These are phyloP conservation scores for Pseudeuparius sepicola DNA, from an alignment of 2,888 invertebrate genomes.

Conservation along the genomic window DNA sequence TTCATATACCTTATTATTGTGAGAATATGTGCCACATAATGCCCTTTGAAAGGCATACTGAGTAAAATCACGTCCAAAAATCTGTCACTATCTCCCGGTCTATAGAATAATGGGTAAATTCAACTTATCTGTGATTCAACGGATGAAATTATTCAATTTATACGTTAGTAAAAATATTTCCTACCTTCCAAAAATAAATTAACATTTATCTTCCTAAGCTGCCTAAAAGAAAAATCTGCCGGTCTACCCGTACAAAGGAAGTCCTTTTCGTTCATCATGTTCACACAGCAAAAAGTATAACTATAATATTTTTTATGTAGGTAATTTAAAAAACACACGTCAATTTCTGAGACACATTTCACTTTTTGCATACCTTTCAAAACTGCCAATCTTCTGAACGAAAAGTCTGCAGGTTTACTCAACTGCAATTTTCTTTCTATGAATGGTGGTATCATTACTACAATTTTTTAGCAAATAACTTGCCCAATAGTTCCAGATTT, in stretches of 20 bases:
- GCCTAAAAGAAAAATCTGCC: conserved; percentile 1
- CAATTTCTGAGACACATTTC: background rate
- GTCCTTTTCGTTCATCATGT: background rate
- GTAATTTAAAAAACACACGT: background rate
- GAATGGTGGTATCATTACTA: background rate
- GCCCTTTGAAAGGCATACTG: too few relatives aligned
- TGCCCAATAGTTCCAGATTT: too few relatives aligned
- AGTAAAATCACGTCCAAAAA: too few relatives aligned
- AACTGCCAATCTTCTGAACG: background rate
- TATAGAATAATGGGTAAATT: too few relatives aligned
- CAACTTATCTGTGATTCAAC: too few relatives aligned
- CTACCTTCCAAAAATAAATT: background rate
- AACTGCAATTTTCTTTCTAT: background rate
- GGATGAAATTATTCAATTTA: too few relatives aligned
- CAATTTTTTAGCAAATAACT: too few relatives aligned
- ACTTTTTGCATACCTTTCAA: conserved; percentile 1
- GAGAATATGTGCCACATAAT: too few relatives aligned
- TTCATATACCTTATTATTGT: too few relatives aligned
- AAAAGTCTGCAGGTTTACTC: conserved; percentile 1
- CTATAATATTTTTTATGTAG: background rate
- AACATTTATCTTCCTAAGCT: background rate
- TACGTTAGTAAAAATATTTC: background rate
- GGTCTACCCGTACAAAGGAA: background rate
- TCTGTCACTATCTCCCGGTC: too few relatives aligned
- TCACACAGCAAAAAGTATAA: too few relatives aligned